These are phyloP conservation scores for Hanleya hanleyi DNA, from an alignment of 2,888 invertebrate genomes.

Conservation along the genomic window DNA sequence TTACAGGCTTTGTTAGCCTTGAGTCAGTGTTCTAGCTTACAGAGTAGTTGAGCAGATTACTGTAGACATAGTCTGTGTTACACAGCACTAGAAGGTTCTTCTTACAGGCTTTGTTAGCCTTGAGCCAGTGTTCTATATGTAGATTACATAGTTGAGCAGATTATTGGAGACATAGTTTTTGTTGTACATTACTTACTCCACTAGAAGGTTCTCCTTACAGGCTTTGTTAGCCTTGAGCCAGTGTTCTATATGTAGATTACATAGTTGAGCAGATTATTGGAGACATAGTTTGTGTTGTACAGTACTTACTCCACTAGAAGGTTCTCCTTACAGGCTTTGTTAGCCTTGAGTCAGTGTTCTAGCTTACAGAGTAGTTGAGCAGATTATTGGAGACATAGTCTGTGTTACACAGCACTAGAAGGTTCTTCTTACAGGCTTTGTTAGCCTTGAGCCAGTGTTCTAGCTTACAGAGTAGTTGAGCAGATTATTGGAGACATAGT, in stretches of 20 bases:
- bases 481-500: background rate
- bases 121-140: background rate
- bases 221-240: constrained; percentile 85
- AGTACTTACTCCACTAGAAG: constrained; percentile 78
- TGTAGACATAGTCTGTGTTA: constrained; percentile 78
- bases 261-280: no score
- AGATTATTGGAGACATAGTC: background rate
- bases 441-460: background rate
- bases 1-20: constrained; percentile 84
- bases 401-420: background rate
- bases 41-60: constrained; percentile 83
- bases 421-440: background rate
- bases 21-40: constrained; percentile 83
- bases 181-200: constrained; percentile 77
- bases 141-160: background rate
- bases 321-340: background rate
- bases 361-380: background rate
- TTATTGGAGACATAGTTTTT: background rate
- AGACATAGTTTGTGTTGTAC: background rate
- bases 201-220: constrained; percentile 82
- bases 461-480: background rate
- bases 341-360: background rate
- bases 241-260: constrained; percentile 75
- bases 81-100: no score
- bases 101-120: background rate